phyloP scores from a whole-genome alignment of 2,113 vertebrate genomes.

The Grantiella picta region DNA sequence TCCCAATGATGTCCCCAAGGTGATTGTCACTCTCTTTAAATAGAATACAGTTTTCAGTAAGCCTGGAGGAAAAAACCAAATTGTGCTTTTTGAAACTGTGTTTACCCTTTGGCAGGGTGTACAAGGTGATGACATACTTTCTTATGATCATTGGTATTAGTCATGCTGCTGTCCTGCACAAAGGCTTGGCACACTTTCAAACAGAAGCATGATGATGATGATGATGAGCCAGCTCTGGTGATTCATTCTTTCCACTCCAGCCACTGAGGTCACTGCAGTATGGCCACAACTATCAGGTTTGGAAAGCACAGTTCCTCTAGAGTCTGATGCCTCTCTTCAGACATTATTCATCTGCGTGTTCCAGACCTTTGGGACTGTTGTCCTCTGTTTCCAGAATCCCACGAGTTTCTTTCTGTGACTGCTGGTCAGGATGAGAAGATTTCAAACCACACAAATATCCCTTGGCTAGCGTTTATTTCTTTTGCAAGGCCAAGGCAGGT shows the following conservation, averaged over 20 bases:
- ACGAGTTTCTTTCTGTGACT: background rate
- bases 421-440: background rate
- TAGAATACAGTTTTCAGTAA: background rate
- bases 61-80: background rate
- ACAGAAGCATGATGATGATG: background rate
- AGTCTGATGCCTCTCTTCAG: background rate
- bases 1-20: background rate
- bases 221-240: conserved; percentile 16
- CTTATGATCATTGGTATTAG: background rate
- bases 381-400: background rate
- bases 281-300: background rate
- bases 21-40: background rate
- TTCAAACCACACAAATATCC: background rate
- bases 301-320: background rate
- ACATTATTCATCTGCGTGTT: background rate
- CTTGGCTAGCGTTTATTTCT: background rate
- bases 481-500: background rate
- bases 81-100: background rate
- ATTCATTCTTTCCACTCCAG: conserved; percentile 46
- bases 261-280: background rate
- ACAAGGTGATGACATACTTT: background rate
- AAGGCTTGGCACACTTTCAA: background rate
- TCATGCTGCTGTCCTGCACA: background rate
- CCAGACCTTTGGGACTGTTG: background rate
- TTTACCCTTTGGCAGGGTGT: background rate